phyloP scores from a whole-genome alignment of 2,888 invertebrate genomes.

The Limnephilus lunatus region DNA sequence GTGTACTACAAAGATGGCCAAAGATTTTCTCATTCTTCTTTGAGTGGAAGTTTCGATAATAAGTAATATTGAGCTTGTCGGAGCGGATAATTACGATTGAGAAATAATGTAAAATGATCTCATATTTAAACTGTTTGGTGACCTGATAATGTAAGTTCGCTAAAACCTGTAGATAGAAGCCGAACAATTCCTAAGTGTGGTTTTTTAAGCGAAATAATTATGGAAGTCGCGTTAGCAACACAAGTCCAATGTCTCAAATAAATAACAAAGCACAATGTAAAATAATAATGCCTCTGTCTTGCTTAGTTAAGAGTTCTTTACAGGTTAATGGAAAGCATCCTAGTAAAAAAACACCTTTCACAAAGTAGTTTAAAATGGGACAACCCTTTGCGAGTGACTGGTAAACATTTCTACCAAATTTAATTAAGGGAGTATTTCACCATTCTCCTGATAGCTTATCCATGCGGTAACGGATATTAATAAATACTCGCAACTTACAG shows the following conservation, averaged over 20 bases:
- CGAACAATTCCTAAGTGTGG: slow-evolving; percentile 58
- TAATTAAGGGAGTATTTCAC: too few species aligned
- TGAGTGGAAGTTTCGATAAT: slow-evolving; percentile 35
- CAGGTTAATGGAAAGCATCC: neutral
- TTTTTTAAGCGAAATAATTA: slow-evolving; percentile 58
- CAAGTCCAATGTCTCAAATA: slow-evolving; percentile 63
- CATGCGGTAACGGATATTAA: too few species aligned
- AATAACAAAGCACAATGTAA: slow-evolving; percentile 61
- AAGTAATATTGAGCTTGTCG: slow-evolving; percentile 62
- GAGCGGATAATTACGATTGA: slow-evolving; percentile 48
- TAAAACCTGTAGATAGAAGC: slow-evolving; percentile 63
- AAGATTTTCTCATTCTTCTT: slow-evolving; percentile 44
- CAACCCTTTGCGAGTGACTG: too few species aligned
- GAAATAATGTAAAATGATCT: slow-evolving; percentile 54
- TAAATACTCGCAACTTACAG: too few species aligned
- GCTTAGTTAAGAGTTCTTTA: neutral
- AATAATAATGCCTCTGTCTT: slow-evolving; percentile 54
- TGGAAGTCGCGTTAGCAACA: slow-evolving; percentile 55
- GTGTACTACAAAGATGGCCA: slow-evolving; percentile 23
- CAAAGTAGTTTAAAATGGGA: too few species aligned
- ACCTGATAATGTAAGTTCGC: slow-evolving; percentile 64
- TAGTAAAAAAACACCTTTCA: neutral
- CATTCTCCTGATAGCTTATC: too few species aligned
- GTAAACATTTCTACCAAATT: too few species aligned
- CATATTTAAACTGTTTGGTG: slow-evolving; percentile 64